Evolutionary conservation across 2,113 vertebrate genomes (phyloP).

Genomic region (Vimba vimba): DNA sequence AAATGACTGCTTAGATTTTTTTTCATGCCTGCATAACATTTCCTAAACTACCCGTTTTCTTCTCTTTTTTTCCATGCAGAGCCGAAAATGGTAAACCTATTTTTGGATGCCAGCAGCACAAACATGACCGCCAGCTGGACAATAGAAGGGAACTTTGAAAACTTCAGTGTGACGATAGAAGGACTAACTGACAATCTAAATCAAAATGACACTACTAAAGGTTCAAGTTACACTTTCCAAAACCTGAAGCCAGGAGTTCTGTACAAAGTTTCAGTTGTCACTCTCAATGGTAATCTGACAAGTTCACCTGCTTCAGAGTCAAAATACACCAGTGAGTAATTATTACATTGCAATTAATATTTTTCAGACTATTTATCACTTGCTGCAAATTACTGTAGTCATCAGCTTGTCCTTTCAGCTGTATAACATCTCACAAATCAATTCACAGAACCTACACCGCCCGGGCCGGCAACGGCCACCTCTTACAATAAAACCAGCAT

Average conservation of each 20-base stretch:
- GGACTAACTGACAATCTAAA: too few species aligned
- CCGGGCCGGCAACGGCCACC: accelerated
- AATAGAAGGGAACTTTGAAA: not conserved
- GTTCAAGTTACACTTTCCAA: not conserved
- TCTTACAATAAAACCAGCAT: not conserved
- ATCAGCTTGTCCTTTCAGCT: not conserved
- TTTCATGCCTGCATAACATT: not conserved
- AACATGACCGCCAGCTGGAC: too few species aligned
- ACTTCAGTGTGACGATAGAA: not conserved
- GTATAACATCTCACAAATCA: not conserved
- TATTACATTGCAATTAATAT: not conserved
- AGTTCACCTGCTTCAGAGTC: too few species aligned
- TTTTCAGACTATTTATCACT: too few species aligned
- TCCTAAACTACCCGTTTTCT: too few species aligned
- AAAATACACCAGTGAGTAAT: constrained; percentile 49
- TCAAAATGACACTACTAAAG: too few species aligned
- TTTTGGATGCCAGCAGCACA: too few species aligned
- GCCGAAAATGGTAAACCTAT: too few species aligned
- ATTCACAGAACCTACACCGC: too few species aligned
- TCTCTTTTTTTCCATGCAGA: too few species aligned
- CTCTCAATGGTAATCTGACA: not conserved
- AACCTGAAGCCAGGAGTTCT: not conserved
- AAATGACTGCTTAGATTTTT: not conserved
- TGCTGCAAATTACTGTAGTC: not conserved
- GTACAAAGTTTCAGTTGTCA: not conserved